Evolutionary conservation across 2,888 invertebrate species (phyloP).

Genomic region (Nymphalis polychloros): DNA sequence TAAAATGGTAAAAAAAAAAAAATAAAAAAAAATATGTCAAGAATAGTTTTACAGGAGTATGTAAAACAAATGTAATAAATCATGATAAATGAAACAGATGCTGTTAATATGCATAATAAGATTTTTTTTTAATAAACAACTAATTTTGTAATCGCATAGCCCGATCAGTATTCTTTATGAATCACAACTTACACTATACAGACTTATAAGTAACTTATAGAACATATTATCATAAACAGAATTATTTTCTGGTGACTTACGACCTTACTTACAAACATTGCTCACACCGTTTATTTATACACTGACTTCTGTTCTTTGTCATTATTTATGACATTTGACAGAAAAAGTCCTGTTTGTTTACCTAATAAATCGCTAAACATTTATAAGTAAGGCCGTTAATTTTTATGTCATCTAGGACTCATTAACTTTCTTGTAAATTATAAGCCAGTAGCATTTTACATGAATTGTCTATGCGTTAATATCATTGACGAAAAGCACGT

Average conservation of each 20-base stretch:
- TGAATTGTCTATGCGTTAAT: conserved; percentile 86
- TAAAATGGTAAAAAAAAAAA: too few species aligned
- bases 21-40: too few species aligned
- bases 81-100: background rate
- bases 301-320: too few species aligned
- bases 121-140: background rate
- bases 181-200: background rate
- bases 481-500: conserved; percentile 97
- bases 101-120: background rate
- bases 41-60: too few species aligned
- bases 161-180: background rate
- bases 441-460: background rate
- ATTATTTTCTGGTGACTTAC: conserved; percentile 3
- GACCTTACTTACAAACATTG: too few species aligned
- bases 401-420: background rate
- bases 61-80: too few species aligned
- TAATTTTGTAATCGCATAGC: background rate
- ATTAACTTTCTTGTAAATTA: conserved; percentile 4
- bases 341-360: too few species aligned
- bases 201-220: conserved; percentile 5
- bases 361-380: too few species aligned
- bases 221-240: conserved; percentile 8
- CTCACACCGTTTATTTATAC: too few species aligned
- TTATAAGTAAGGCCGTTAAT: background rate
- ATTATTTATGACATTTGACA: too few species aligned